Conservation (phyloP, 2,888 invertebrate species). For the Hyppa rectilinea region DNA sequence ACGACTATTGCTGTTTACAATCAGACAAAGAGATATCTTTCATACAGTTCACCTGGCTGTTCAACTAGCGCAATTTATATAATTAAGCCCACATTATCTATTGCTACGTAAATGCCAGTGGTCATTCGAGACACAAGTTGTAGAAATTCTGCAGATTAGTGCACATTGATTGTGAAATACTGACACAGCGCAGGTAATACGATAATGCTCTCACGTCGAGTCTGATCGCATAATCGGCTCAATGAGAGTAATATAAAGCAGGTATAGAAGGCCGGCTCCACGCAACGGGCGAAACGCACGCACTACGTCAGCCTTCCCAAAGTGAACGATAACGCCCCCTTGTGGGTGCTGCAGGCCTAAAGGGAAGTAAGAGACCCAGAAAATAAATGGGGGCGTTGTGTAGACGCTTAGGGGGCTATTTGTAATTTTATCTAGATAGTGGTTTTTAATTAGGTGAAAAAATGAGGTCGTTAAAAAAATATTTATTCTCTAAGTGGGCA, state of each 20-base stretch:
- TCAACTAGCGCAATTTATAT: background rate
- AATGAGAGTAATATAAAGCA: slow-evolving; percentile 9
- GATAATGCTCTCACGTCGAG: slow-evolving; percentile 45
- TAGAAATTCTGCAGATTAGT: slow-evolving; percentile 39
- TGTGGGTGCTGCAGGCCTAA: too few species aligned
- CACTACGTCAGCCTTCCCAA: too few species aligned
- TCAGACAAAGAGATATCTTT: background rate
- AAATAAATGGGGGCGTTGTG: too few species aligned
- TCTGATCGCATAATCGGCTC: slow-evolving; percentile 47
- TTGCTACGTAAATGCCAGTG: slow-evolving; percentile 19
- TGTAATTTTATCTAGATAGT: too few species aligned
- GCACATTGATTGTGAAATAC: slow-evolving; percentile 55
- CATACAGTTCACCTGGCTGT: too few species aligned
- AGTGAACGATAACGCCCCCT: too few species aligned
- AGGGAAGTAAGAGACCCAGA: too few species aligned
- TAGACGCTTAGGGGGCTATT: too few species aligned
- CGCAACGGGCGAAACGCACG: background rate
- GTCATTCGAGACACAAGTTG: slow-evolving; percentile 37
- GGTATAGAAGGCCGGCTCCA: background rate
- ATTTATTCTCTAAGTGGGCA: too few species aligned
- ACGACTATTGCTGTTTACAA: background rate
- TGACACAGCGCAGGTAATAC: slow-evolving; percentile 55
- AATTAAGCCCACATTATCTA: slow-evolving; percentile 17
- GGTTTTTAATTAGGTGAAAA: too few species aligned
- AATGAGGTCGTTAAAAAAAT: too few species aligned